Percentiles rank a stretch among this genome's conserved stretches.
Evolutionary conservation across 2,113 vertebrate species (phyloP).

Genomic region (Choloepus hoffmanni): DNA sequence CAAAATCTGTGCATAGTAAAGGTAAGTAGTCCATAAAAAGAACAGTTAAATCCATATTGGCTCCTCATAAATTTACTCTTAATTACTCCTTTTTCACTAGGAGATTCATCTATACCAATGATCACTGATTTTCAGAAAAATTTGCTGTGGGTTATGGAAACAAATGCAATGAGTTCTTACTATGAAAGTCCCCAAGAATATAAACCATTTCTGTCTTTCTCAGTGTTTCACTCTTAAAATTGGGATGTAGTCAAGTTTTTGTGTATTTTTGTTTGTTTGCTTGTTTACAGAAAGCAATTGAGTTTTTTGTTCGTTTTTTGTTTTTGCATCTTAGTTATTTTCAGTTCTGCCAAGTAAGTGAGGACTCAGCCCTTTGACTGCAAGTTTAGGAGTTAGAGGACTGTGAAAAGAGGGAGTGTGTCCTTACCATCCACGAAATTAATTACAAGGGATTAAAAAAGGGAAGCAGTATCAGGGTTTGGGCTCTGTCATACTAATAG

Average conservation of each 20-base stretch:
- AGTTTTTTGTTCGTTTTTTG: not conserved
- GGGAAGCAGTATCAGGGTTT: conserved; percentile 36
- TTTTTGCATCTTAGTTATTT: not conserved
- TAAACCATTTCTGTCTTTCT: not conserved
- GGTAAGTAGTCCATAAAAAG: not conserved
- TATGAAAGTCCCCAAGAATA: not conserved
- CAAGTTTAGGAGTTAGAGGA: not conserved
- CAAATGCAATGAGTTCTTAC: not conserved
- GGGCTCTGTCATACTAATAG: conserved; percentile 28
- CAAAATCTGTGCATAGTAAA: not conserved
- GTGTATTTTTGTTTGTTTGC: too few relatives aligned
- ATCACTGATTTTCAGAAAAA: not conserved
- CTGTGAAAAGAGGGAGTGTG: not conserved
- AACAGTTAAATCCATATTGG: not conserved
- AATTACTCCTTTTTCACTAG: not conserved
- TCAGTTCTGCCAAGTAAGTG: not conserved
- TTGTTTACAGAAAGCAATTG: not conserved
- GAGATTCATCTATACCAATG: not conserved
- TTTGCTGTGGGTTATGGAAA: not conserved
- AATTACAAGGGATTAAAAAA: conserved; percentile 39
- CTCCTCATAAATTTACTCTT: not conserved
- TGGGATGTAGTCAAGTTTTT: not conserved
- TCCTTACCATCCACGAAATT: not conserved
- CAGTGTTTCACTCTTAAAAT: not conserved
- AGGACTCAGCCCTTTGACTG: not conserved